Evolutionary conservation across 1,140 invertebrate species (phyloP), one percentile per base, ranked within the genome.

Genomic region (Cydia pomonella): DNA sequence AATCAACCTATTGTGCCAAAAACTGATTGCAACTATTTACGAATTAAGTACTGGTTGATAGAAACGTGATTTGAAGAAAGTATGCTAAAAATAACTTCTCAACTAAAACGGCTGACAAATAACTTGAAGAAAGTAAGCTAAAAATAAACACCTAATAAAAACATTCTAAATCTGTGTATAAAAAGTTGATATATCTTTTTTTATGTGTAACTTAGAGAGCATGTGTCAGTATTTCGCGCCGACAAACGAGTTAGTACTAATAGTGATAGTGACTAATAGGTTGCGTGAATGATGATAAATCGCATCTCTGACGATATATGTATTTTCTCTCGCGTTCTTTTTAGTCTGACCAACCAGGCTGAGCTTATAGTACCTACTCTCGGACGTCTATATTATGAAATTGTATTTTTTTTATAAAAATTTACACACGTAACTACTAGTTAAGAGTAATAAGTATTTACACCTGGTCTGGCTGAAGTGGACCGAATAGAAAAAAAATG

Each of bases 231-330:
- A 33, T 66, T 69, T 69, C 25, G 27, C 63, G 18, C 29, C 13
- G 21, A n/a, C 25, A 69, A 69, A 66, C 63, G 16, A 66, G 63
- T 66, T 66, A 33, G 64, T 2, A 69, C 64, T 69, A 69, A 38
- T 44, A 38, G n/a, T 33, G 6, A 33, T 64, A 33, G 64, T 69
- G 64, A 69, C 64, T 69, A 69, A 69, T 69, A 33, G 64, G 33
- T 29, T 69, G 64, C n/a, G 63, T 69, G 64, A 69, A 69, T 33
- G 27, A 69, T 38, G 64, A 69, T 69, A n/a, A 69, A 69, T 29
- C 6, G 9, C n/a, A 18, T 33, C 64, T 69, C 63, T 0, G 27
- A n/a, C 25, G n/a, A 69, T 69, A 33, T 33, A 69, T 69, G 18
- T 33, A 33, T 66, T n/a, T 69, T 29, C 64, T 69, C 64, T 18